These are phyloP conservation scores for Caenorhabditis virilis DNA, from an alignment of 2,888 invertebrate genomes.

Conservation along the genomic window DNA sequence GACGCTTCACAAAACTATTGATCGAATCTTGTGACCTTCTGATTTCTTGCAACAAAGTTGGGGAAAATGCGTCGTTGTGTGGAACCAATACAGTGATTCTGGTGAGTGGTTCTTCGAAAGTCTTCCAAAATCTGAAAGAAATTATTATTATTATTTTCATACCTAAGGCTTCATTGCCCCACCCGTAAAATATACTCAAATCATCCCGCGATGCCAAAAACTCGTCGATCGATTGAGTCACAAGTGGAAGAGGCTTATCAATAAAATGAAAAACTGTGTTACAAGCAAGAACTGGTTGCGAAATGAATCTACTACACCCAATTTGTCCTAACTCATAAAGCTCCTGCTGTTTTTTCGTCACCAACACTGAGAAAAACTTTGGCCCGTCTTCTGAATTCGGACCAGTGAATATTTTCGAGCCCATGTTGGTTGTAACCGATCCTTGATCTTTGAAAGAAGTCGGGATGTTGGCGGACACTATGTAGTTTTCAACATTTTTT, in stretches of 20 bases:
- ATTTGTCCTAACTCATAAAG: background rate
- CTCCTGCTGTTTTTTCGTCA: too few species aligned
- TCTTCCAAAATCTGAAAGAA: background rate
- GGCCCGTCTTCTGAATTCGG: too few species aligned
- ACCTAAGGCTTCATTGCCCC: too few species aligned
- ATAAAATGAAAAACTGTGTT: constrained; percentile 5
- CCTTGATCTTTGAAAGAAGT: background rate
- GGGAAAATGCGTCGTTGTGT: constrained; percentile 6
- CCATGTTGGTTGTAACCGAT: background rate
- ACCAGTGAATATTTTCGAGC: background rate
- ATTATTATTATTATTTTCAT: background rate
- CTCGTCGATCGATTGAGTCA: constrained; percentile 3
- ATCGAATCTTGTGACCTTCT: background rate
- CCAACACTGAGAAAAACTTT: too few species aligned
- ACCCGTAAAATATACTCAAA: constrained; percentile 3
- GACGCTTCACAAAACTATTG: background rate
- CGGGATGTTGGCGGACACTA: background rate
- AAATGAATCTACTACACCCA: background rate
- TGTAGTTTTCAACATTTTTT: background rate
- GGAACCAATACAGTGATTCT: constrained; percentile 6
- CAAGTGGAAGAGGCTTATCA: background rate
- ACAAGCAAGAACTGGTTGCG: background rate
- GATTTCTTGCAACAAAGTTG: background rate
- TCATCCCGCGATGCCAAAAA: background rate
- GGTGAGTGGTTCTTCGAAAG: background rate